Conservation (phyloP, 2,797 vertebrate genomes). For the Eremophila alpestris region DNA sequence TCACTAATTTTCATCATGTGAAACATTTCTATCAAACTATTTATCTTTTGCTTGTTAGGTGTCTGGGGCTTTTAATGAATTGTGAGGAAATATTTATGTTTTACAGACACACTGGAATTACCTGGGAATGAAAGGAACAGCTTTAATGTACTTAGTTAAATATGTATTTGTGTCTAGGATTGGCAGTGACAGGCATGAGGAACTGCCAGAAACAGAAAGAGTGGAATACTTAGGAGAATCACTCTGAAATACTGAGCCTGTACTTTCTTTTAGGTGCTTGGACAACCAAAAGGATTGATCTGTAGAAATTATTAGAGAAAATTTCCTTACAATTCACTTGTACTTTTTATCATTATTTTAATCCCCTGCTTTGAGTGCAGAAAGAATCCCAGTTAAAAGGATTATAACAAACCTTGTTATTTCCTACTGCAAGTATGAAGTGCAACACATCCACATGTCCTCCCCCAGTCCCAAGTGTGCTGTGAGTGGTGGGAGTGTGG, state of each 20-base stretch:
- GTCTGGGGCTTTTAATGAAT: neutral
- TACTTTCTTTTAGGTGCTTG: neutral
- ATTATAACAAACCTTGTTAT: neutral
- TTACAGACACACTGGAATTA: neutral
- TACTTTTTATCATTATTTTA: neutral
- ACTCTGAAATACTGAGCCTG: neutral
- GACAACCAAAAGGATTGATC: neutral
- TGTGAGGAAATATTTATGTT: neutral
- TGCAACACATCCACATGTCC: neutral
- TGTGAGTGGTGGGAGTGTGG: accelerated
- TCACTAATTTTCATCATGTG: neutral
- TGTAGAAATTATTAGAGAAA: neutral
- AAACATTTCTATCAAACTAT: neutral
- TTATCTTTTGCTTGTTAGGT: neutral
- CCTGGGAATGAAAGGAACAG: neutral
- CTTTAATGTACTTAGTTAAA: neutral
- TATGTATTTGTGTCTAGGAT: neutral
- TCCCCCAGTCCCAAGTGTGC: too few relatives aligned
- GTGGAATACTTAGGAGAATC: neutral
- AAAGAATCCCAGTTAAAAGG: neutral
- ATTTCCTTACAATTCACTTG: neutral
- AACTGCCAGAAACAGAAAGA: neutral
- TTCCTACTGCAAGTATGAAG: neutral
- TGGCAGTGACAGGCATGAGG: neutral
- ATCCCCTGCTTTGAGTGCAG: neutral